Percentiles rank a stretch among this genome's conserved stretches.
These are phyloP conservation scores for Malaclemys terrapin DNA, from an alignment of 2,113 vertebrate species.

Conservation along the genomic window DNA sequence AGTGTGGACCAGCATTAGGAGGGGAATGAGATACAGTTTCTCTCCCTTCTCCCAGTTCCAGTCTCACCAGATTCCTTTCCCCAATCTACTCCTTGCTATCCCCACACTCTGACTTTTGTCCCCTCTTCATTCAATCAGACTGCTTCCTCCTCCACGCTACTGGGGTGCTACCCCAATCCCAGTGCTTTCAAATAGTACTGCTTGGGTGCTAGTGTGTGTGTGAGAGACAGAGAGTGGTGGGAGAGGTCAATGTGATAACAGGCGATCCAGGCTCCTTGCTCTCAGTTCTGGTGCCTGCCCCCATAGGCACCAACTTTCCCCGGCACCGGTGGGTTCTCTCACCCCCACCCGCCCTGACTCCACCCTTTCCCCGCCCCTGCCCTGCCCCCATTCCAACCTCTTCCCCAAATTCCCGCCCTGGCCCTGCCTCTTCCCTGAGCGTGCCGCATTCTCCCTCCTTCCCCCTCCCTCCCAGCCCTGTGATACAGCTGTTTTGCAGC, in stretches of 20 bases:
- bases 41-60: neutral
- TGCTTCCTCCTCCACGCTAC: neutral
- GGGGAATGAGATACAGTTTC: rapidly evolving
- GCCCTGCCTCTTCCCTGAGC: too few species aligned
- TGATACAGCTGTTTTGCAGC: too few species aligned
- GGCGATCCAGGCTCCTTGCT: rapidly evolving
- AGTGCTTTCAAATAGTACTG: too few species aligned
- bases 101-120: neutral
- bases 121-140: neutral
- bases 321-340: too few species aligned
- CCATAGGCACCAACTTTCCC: too few species aligned
- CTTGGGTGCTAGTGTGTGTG: neutral
- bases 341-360: too few species aligned
- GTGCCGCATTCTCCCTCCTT: too few species aligned
- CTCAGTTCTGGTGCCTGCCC: neutral
- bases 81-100: neutral
- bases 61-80: rapidly evolving
- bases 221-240: neutral
- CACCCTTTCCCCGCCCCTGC: too few species aligned
- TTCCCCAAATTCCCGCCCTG: too few species aligned
- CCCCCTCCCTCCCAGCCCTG: too few species aligned
- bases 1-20: neutral
- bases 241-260: neutral
- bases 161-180: neutral
- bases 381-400: too few species aligned